Percentiles rank a stretch among this genome's conserved stretches.
Conservation (phyloP, 2,113 vertebrate genomes). For the Tragelaphus strepsiceros region DNA sequence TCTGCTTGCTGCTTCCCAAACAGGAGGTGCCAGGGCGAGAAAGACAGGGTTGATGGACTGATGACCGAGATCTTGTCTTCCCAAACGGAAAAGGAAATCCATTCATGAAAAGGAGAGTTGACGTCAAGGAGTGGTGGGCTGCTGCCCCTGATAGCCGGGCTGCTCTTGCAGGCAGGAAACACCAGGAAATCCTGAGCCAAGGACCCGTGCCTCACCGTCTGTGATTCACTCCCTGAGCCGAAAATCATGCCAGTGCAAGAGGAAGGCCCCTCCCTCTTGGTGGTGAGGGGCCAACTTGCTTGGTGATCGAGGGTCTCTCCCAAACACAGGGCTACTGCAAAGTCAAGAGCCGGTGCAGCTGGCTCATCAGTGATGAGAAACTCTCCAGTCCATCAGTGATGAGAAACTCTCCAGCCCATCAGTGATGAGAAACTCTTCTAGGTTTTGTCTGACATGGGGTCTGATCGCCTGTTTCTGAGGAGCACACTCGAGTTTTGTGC, state of each 20-base stretch:
- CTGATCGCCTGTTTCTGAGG: not conserved
- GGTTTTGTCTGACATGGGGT: too few species aligned
- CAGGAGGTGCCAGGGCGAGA: slow-evolving; percentile 51
- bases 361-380: too few species aligned
- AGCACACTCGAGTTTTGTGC: accelerated
- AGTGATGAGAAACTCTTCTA: not conserved
- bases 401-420: not conserved
- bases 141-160: not conserved
- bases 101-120: slow-evolving; percentile 48
- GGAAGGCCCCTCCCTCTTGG: not conserved
- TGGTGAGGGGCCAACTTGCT: not conserved
- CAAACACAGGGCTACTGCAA: not conserved
- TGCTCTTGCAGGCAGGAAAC: slow-evolving; percentile 49
- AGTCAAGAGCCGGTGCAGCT: not conserved
- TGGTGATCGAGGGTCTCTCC: not conserved
- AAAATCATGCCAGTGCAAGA: not conserved
- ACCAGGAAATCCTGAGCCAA: slow-evolving; percentile 68
- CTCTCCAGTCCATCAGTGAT: not conserved
- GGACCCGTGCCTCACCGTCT: not conserved
- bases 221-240: slow-evolving; percentile 41
- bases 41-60: not conserved
- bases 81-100: slow-evolving; percentile 66
- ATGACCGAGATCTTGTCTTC: slow-evolving; percentile 31
- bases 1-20: not conserved
- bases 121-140: slow-evolving; percentile 53